phyloP scores from a whole-genome alignment of 2,113 vertebrate species.

The Ophthalmolycus amberensis region DNA sequence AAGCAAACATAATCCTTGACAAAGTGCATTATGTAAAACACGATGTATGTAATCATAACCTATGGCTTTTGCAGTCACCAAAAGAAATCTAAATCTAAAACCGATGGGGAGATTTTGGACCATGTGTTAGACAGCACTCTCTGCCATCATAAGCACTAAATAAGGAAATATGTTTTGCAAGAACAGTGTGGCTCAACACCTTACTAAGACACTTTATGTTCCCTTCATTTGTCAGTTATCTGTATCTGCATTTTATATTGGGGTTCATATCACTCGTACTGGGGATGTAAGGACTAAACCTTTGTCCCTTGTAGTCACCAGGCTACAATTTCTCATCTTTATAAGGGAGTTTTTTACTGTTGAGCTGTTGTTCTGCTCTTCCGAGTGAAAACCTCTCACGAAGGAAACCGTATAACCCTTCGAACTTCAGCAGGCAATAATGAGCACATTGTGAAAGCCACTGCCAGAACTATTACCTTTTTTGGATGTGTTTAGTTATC shows the following conservation, averaged over 20 bases:
- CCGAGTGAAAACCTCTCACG: constrained; percentile 25
- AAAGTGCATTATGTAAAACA: neutral
- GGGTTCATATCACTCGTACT: neutral
- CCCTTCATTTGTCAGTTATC: neutral
- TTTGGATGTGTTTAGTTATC: constrained; percentile 80
- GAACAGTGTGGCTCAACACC: neutral
- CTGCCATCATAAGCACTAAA: neutral
- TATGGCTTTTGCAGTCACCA: neutral
- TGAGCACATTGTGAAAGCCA: constrained; percentile 46
- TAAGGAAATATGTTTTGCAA: neutral
- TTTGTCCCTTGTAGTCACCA: neutral
- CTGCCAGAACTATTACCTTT: constrained; percentile 72
- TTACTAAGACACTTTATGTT: neutral
- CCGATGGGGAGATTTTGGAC: neutral
- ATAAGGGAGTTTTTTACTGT: neutral
- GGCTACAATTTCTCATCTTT: neutral
- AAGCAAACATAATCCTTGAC: neutral
- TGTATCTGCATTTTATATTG: neutral
- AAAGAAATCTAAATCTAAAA: neutral
- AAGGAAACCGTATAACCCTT: constrained; percentile 23
- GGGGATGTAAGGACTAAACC: neutral
- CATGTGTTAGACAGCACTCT: neutral
- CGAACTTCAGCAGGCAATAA: constrained; percentile 51
- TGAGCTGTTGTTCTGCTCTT: neutral
- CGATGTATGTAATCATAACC: neutral